Evolutionary conservation across 2,888 invertebrate species (phyloP), one percentile per base, ranked within the genome.

Genomic region (Fragum fragum): DNA sequence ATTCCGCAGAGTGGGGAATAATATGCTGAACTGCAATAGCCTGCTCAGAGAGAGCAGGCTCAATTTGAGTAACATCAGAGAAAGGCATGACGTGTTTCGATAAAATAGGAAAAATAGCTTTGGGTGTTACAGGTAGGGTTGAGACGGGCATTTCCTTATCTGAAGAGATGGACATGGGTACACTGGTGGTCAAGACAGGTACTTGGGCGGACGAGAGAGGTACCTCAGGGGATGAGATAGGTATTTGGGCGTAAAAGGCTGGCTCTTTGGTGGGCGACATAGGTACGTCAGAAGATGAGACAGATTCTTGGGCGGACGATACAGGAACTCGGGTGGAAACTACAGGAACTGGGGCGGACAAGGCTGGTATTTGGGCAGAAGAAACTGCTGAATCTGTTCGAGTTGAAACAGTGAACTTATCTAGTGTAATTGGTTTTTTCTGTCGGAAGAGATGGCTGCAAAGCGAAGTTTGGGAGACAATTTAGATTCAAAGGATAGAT

Each of bases 401-500:
- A n/a, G 55, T 9, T n/a, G 55, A 21, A 55, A 21, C 9, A 16
- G n/a, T 9, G 42, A 11, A 16, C 16, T 9, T 42, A 16, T 9
- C 9, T 42, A 16, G 42, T 11, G n/a, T n/a, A n/a, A n/a, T 11
- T n/a, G 11, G 26, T 14, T 9, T 26, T 26, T 26, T 61, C 61
- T 11, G 61, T 28, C 11, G 61, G 61, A 2, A 61, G 11, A 5
- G 61, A 29, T 26, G 61, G 61, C 16, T 61, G 61, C 6, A 21
- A 61, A 61, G 61, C 61, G 9, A 26, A 61, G 7, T 21, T 28
- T 26, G 61, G 61, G 18, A 61, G 61, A 26, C 61, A 61, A 29
- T 61, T 9, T 6, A 9, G 28, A 26, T 61, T 61, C 14, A 81
- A 61, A 21, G 81, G 73, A 28, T 36, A 79, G 6, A 80, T 73